Percentiles rank a stretch among this genome's conserved stretches.
Conservation (phyloP, 2,888 invertebrate genomes). For the Dryobotodes eremita region DNA sequence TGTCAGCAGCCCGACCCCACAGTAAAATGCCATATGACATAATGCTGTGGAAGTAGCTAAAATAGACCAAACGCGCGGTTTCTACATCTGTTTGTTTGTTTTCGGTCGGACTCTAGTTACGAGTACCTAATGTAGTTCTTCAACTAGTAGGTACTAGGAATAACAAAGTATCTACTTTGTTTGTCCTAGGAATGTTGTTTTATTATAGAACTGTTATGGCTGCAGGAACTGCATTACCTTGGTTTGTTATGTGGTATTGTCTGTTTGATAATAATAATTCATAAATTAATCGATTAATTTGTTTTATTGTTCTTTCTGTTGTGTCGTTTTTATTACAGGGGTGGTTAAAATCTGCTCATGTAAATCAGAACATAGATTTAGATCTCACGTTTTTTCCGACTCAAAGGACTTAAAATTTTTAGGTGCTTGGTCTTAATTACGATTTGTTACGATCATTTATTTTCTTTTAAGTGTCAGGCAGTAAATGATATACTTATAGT, state of each 20-base stretch:
- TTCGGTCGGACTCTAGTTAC: not conserved
- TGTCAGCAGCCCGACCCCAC: too few species aligned
- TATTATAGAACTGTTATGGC: constrained; percentile 13
- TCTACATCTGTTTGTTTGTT: too few species aligned
- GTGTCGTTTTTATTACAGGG: not conserved
- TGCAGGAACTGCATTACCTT: constrained; percentile 7
- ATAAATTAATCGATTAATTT: not conserved
- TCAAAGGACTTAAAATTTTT: not conserved
- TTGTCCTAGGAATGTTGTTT: constrained; percentile 47
- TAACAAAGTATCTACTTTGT: constrained; percentile 38
- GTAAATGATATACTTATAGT: not conserved
- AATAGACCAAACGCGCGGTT: too few species aligned
- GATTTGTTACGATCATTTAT: not conserved
- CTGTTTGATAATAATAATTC: constrained; percentile 3
- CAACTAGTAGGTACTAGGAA: not conserved
- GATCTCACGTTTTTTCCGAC: not conserved
- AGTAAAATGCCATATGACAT: too few species aligned
- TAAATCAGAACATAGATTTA: not conserved
- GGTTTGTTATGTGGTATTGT: constrained; percentile 10
- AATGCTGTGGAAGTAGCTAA: too few species aligned
- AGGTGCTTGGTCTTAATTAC: not conserved
- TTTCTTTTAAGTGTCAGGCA: not conserved
- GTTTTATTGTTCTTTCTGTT: not conserved
- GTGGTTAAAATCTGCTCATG: not conserved
- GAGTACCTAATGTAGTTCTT: constrained; percentile 5